A percentile compares a stretch with the other conserved stretches of the same genome.
phyloP scores from a whole-genome alignment of 2,113 vertebrate genomes.

The Melanerpes formicivorus region DNA sequence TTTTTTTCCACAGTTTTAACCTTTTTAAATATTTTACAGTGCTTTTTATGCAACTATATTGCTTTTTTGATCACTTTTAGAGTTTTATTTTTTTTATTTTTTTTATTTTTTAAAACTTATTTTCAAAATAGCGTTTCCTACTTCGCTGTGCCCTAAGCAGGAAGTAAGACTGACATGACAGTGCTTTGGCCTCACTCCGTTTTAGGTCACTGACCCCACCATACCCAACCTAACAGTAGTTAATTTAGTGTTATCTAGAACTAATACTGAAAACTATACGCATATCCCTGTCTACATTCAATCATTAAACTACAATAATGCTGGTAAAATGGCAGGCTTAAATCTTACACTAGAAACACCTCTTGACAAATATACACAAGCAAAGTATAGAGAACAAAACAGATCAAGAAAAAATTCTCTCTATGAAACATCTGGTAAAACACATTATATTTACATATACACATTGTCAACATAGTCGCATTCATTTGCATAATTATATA shows the following conservation, averaged over 20 bases:
- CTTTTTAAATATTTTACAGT: constrained; percentile 93
- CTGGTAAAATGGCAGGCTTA: constrained; percentile 94
- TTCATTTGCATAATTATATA: constrained; percentile 95
- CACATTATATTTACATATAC: constrained; percentile 94
- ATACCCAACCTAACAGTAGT: constrained; percentile 90
- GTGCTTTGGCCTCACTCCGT: constrained; percentile 90
- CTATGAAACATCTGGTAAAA: constrained; percentile 93
- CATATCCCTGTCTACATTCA: constrained; percentile 93
- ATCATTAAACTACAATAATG: constrained; percentile 93
- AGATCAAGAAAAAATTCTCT: constrained; percentile 89
- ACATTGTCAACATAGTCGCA: constrained; percentile 92
- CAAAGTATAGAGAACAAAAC: constrained; percentile 89
- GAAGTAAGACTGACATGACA: constrained; percentile 89
- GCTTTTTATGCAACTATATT: constrained; percentile 95
- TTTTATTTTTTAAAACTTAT: constrained; percentile 83
- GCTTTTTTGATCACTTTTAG: constrained; percentile 90
- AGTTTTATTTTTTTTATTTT: not conserved
- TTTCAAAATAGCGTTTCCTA: constrained; percentile 90
- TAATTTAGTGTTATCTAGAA: constrained; percentile 90
- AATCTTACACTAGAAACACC: constrained; percentile 91
- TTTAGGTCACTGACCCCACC: constrained; percentile 88
- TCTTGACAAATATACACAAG: constrained; percentile 91
- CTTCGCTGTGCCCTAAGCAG: constrained; percentile 89
- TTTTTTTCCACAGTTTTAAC: constrained; percentile 87
- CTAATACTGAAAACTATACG: constrained; percentile 92